A percentile compares a stretch with the other conserved stretches of the same genome.
Evolutionary conservation across 2,888 invertebrate species (phyloP).

Genomic region (Drosophila nr. fundita): DNA sequence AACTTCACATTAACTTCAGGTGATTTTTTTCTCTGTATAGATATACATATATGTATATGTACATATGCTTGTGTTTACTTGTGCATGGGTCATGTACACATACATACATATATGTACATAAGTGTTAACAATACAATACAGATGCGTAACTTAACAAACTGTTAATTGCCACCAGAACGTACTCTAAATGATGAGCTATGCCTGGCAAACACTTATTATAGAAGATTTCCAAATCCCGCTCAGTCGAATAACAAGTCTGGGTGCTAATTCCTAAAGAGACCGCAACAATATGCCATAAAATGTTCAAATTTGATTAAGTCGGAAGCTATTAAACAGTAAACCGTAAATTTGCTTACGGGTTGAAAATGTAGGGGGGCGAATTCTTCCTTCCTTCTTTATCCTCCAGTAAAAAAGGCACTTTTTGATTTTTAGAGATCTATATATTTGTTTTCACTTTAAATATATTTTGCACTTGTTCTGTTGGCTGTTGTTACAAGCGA

Average conservation of each 20-base stretch:
- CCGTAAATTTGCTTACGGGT: background rate
- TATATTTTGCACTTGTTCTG: too few relatives aligned
- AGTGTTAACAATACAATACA: background rate
- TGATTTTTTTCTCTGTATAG: too few relatives aligned
- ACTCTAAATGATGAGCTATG: background rate
- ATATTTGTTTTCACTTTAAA: too few relatives aligned
- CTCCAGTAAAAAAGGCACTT: too few relatives aligned
- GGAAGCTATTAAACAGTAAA: background rate
- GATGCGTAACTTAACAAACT: constrained; percentile 1
- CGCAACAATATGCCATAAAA: constrained; percentile 6
- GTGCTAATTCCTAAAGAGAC: constrained; percentile 11
- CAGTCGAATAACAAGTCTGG: constrained; percentile 17
- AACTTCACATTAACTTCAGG: too few relatives aligned
- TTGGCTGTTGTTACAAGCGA: too few relatives aligned
- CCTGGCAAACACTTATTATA: background rate
- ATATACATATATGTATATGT: background rate
- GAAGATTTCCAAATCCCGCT: background rate
- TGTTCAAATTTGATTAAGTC: background rate
- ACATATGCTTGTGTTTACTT: too few relatives aligned
- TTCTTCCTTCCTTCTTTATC: too few relatives aligned
- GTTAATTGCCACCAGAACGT: background rate
- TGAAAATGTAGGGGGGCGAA: too few relatives aligned
- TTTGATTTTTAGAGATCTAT: too few relatives aligned
- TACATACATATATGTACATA: background rate
- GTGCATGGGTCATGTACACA: too few relatives aligned